Percentiles rank a stretch among this genome's conserved stretches.
Evolutionary conservation across 2,113 vertebrate genomes (phyloP).

Genomic region (Forbesichthys agassizii): DNA sequence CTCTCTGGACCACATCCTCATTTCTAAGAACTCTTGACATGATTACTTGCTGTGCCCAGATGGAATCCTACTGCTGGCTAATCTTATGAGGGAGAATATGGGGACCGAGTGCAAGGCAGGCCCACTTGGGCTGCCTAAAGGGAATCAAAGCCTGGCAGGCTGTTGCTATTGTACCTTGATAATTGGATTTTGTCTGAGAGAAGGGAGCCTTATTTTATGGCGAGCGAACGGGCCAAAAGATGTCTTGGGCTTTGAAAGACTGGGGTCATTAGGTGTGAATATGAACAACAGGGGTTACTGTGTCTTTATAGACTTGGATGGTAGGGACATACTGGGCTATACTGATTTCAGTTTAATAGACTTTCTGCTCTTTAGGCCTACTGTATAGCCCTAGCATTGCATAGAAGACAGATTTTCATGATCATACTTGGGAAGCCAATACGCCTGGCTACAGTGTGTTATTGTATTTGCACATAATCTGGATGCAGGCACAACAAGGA

Average conservation of each 20-base stretch:
- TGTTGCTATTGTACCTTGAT: conserved; percentile 68
- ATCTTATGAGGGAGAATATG: conserved; percentile 28
- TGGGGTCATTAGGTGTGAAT: conserved; percentile 69
- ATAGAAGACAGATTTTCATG: neutral
- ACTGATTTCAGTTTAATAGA: conserved; percentile 11
- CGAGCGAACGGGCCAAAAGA: conserved; percentile 34
- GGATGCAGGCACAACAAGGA: neutral
- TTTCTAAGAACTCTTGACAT: conserved; percentile 49
- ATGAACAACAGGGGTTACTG: conserved; percentile 31
- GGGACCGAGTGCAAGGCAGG: neutral
- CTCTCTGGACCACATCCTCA: conserved; percentile 26
- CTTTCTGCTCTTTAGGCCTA: neutral
- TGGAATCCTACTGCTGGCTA: conserved; percentile 43
- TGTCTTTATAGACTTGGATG: neutral
- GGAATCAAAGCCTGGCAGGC: conserved; percentile 53
- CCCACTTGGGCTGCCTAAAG: conserved; percentile 39
- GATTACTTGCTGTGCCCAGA: conserved; percentile 56
- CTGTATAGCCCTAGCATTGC: neutral
- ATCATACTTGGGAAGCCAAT: neutral
- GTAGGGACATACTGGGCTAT: neutral
- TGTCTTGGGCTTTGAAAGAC: conserved; percentile 54
- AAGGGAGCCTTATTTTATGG: conserved; percentile 42
- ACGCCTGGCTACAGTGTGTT: neutral
- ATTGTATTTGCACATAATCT: neutral
- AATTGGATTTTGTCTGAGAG: conserved; percentile 75